phyloP scores from a whole-genome alignment of 2,113 vertebrate species.

The Pelecanoides urinatrix region DNA sequence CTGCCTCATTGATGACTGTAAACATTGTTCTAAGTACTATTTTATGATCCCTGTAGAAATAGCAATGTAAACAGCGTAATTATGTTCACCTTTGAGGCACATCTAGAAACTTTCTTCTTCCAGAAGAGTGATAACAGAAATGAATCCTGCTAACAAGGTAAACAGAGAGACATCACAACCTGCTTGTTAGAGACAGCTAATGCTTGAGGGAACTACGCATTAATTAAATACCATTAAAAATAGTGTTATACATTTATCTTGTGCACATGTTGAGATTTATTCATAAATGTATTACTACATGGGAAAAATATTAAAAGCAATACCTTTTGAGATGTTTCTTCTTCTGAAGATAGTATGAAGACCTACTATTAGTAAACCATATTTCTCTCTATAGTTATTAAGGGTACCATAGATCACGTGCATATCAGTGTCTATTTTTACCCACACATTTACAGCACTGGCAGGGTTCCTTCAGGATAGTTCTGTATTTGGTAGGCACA shows the following conservation, averaged over 20 bases:
- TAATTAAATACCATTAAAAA: neutral
- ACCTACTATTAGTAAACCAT: neutral
- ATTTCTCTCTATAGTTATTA: neutral
- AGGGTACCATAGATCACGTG: neutral
- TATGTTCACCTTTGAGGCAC: conserved; percentile 51
- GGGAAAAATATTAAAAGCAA: neutral
- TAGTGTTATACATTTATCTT: neutral
- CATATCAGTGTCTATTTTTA: neutral
- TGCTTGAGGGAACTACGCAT: neutral
- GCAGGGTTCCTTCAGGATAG: neutral
- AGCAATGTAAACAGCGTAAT: conserved; percentile 57
- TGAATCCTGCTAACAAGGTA: conserved; percentile 47
- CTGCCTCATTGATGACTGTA: conserved; percentile 25
- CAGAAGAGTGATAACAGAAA: conserved; percentile 60
- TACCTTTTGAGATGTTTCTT: neutral
- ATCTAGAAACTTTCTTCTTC: conserved; percentile 57
- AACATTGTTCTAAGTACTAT: conserved; percentile 40
- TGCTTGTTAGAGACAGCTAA: conserved; percentile 32
- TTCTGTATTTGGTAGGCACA: neutral
- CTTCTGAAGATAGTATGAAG: neutral
- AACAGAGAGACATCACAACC: conserved; percentile 25
- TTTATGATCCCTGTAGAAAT: conserved; percentile 55
- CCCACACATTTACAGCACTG: neutral
- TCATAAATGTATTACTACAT: neutral
- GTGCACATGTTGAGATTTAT: neutral